Evolutionary conservation across 37 sponge, comb jelly and placozoan genomes (phyloP).

Genomic region (Haliclona indistincta): DNA sequence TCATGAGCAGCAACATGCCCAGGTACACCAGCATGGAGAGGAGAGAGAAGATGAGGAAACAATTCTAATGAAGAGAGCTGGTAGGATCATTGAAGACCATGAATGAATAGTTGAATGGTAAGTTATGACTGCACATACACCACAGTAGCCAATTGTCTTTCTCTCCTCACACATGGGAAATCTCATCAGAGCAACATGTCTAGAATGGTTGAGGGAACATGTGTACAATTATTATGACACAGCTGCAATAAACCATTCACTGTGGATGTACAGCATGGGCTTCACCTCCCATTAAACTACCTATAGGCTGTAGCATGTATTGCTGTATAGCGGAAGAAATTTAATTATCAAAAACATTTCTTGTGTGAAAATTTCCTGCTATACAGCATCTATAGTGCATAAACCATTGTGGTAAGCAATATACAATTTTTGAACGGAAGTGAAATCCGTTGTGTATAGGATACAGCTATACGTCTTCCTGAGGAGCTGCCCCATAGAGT

Average conservation of each 20-base stretch:
- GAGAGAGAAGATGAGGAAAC: slow-evolving; percentile 33
- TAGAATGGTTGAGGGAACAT: no score
- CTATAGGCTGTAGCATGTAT: no score
- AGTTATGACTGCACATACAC: background rate
- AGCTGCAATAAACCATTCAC: no score
- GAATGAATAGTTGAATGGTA: background rate
- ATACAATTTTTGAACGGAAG: background rate
- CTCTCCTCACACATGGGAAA: no score
- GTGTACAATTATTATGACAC: no score
- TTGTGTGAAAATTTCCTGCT: no score
- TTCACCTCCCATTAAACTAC: no score
- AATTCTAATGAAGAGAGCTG: background rate
- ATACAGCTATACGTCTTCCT: slow-evolving; percentile 55
- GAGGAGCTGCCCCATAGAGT: slow-evolving; percentile 55
- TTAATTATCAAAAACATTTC: no score
- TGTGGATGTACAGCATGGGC: no score
- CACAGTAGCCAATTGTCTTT: background rate
- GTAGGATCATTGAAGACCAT: background rate
- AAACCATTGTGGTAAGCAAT: background rate
- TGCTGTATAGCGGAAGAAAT: no score
- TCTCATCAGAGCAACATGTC: no score
- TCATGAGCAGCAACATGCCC: slow-evolving; percentile 18
- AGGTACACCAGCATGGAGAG: slow-evolving; percentile 26
- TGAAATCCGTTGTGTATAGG: background rate
- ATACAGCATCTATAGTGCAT: no score